Evolutionary conservation across 2,797 vertebrate genomes (phyloP).

Genomic region (Psittacula derbiana): DNA sequence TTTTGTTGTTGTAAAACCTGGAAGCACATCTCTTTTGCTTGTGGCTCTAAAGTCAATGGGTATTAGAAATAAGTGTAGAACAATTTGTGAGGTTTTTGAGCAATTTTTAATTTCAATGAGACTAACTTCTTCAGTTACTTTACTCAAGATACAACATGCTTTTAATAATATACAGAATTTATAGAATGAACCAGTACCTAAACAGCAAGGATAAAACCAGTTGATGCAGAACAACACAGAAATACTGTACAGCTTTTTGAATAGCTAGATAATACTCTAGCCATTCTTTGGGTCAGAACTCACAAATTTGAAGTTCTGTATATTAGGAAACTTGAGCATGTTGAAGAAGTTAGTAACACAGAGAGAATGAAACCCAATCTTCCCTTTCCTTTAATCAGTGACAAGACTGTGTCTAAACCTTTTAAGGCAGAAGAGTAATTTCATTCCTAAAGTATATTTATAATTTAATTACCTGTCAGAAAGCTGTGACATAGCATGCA

Average conservation of each 20-base stretch:
- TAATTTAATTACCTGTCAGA: neutral
- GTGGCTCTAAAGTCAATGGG: neutral
- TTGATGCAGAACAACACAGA: neutral
- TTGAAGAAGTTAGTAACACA: neutral
- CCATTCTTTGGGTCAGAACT: neutral
- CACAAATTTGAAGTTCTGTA: neutral
- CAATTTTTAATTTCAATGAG: neutral
- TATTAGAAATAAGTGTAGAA: neutral
- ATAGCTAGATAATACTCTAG: neutral
- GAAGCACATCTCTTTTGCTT: neutral
- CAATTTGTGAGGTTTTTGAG: accelerated
- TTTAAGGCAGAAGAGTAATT: neutral
- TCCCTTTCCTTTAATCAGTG: neutral
- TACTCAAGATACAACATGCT: neutral
- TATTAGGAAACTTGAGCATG: neutral
- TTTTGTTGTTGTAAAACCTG: neutral
- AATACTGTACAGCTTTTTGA: neutral
- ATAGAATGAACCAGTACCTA: neutral
- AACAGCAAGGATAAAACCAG: neutral
- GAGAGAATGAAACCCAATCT: neutral
- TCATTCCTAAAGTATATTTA: neutral
- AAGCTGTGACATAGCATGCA: neutral
- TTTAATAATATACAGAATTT: neutral
- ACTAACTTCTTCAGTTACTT: neutral
- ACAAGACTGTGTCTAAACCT: neutral